These are phyloP conservation scores for Archaeoteleia sp. DNA, from an alignment of 2,888 invertebrate species.

Conservation along the genomic window DNA sequence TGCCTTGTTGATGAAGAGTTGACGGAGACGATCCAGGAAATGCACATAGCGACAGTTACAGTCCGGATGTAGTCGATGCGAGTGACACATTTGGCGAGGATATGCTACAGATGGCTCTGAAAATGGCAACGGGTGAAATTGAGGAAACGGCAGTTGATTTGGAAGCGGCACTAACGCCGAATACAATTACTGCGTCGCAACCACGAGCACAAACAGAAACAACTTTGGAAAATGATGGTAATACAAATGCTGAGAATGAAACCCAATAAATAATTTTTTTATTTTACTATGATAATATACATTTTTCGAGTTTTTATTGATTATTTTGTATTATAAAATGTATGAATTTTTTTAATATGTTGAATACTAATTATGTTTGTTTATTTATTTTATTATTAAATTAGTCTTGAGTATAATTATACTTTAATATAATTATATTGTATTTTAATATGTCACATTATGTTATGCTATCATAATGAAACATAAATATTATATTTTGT, in stretches of 20 bases:
- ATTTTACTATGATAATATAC: no score
- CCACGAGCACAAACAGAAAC: slow-evolving; percentile 59
- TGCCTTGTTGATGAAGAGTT: slow-evolving; percentile 58
- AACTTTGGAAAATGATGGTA: slow-evolving; percentile 67
- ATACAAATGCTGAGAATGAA: no score
- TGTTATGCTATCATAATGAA: no score
- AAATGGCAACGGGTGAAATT: slow-evolving; percentile 85
- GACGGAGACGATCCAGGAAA: slow-evolving; percentile 59
- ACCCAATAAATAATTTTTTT: slow-evolving; percentile 4
- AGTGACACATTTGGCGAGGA: slow-evolving; percentile 85
- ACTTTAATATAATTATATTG: no score
- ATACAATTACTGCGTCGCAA: slow-evolving; percentile 82
- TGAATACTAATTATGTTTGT: no score
- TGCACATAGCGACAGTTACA: slow-evolving; percentile 77
- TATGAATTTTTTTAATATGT: no score
- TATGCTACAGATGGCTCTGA: slow-evolving; percentile 89
- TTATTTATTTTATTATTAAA: no score
- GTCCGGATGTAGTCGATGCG: slow-evolving; percentile 80
- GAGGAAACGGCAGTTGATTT: slow-evolving; percentile 90
- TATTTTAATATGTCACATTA: no score
- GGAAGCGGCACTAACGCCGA: slow-evolving; percentile 87
- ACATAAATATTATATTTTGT: no score
- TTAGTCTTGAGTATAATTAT: no score
- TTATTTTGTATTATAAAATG: no score
- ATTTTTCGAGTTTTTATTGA: no score